Evolutionary conservation across 1,140 invertebrate species (phyloP), one percentile per base, ranked within the genome.

Genomic region (Hyposmocoma kahamanoa): DNA sequence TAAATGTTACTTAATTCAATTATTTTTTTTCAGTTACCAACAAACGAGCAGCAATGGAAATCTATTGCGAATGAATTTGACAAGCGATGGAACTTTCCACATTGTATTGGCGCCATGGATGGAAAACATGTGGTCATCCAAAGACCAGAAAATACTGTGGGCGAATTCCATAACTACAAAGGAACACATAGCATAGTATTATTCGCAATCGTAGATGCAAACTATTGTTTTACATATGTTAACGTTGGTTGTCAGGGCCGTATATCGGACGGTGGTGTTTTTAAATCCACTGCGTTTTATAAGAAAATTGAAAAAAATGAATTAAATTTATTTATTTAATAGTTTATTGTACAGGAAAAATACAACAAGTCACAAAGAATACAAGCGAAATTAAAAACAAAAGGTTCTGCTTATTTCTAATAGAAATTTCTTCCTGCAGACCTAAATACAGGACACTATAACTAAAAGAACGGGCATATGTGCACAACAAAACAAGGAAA

Each of bases 241-340:
- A 24, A 43, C 18, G 42, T 43, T 20, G 42, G 42, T 11, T 43
- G 42, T 26, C 42, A 43, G 24, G 42, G 42, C 15, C 21, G 42
- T 3, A 43, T 43, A 24, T 39, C 36, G 3, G 36, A 39, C n/a
- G 36, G 36, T n/a, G 36, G 36, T 39, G 36, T 39, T 4, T 39
- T 39, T 18, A 19, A 11, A 26, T 11, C 5, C 11, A 26, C 24
- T 6, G 24, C 24, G 5, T 26, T 26, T 26, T 5, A 11, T 26
- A 26, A 26, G 11, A 11, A 5, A 26, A 5, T 26, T 11, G 5
- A 6, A 5, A 26, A 11, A 5, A 5, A 26, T 6, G 11, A 5
- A 6, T 11, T 26, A 6, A 11, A 26, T n/a, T n/a, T n/a, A n/a
- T n/a, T n/a, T n/a, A n/a, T n/a, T n/a, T n/a, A n/a, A n/a, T n/a